Evolutionary conservation across 2,113 vertebrate species (phyloP), one percentile per base, ranked within the genome.

Genomic region (Saccopteryx bilineata): DNA sequence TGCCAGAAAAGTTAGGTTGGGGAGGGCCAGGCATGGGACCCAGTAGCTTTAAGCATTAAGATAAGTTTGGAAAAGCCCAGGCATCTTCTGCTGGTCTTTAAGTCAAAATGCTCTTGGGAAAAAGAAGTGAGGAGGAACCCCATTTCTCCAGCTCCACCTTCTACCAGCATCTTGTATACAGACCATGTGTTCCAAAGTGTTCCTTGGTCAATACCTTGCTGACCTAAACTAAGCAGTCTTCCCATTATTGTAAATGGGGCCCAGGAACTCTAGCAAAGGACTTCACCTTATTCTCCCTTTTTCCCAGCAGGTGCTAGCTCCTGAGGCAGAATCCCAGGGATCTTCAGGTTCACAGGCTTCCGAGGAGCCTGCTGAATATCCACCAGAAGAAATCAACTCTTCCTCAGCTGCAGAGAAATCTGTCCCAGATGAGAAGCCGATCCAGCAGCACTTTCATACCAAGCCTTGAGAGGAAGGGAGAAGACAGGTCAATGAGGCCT

Each of bases 261-360:
- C 69, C 24, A 39, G 58, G 4, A 33, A 68, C 23, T 28, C 4
- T 33, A 48, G 50, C 61, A 50, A 61, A 91, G 24, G 19, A 26
- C 33, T 80, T 46, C 6, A 92, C 63, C 26, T 84, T 88, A 46
- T 94, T 31, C 90, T 39, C 76, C 87, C 26, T 93, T 75, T 83
- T 95, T 54, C 93, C 69, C 11, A 0, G 66, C 98, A 99, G 99
- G 99, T 99, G 98, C 98, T 97, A 88, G 95, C 98, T 52, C 97
- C 98, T 11, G 99, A 99, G 93, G 86, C 98, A 0, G 96, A 98
- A 0, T 95, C 98, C 79, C 98, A 98, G 0, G 93, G 96, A 15
- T 95, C 95, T 69, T 98, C 98, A 0, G 89, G 96, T 1, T 98
- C 97, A 71, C 96, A 97, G 50, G 96, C 98, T 96, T 98, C 99